Base-by-base conservation (phyloP, 1,140 invertebrate genomes). In the Pentalonia nigronervosa region DNA sequence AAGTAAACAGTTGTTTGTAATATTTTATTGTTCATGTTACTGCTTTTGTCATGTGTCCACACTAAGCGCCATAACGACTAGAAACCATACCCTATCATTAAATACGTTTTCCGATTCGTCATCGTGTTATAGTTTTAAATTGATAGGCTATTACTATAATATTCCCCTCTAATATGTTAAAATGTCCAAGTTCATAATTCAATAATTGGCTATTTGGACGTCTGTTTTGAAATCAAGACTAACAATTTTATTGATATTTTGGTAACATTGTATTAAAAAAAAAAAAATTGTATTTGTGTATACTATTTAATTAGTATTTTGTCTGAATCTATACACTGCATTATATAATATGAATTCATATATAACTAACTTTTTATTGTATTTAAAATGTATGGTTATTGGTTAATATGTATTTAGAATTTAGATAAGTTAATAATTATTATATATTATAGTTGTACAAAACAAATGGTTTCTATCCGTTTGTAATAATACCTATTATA, bases 61-160 rank as follows among this genome's bases (percentile, higher is more conserved):
- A n/a, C 45, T 87, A 87, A 87, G 86, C 47, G 86, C 47, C 86
- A 48, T 87, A 87, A 84, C 83, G 83, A 84, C 21, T 83, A 83
- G 41, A 45, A 86, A 86, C 84, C n/a, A 67, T 67, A 87, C 86
- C 47, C 86, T 48, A 48, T 87, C 30, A 87, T 87, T 87, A 48
- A 48, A 87, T 30, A n/a, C 30, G 17, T 47, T 87, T 87, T 50
- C 48, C 17, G 86, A 87, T 87, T 87, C 86, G 47, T 87, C 86
- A 87, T 87, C 47, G 86, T 87, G 14, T 6, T 47, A 87, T 47
- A 30, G 45, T 48, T 25, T 87, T 48, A 30, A 48, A 87, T 87
- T 47, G 45, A 87, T 81, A 17, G 76, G 20, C 67, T 30, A 1
- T 41, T 84, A 84, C 81, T 36, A 23, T n/a, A 25, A 86, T 67